Percentiles rank a stretch among this genome's conserved stretches.
Conservation (phyloP, 2,888 invertebrate species). For the Caenorhabditis macrosperma region DNA sequence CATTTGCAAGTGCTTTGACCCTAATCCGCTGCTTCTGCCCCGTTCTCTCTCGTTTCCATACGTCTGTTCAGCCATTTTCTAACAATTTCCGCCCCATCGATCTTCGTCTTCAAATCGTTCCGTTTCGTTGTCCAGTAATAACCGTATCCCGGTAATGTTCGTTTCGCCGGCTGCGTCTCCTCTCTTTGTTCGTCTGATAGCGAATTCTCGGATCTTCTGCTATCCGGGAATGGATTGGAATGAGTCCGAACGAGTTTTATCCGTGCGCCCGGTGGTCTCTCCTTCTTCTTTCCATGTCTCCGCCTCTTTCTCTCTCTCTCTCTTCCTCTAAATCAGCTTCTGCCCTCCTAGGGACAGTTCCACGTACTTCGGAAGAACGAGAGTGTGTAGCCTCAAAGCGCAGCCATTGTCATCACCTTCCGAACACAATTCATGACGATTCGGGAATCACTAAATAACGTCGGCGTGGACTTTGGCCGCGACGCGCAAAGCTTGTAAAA, state of each 20-base stretch:
- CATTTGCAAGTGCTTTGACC: constrained; percentile 20
- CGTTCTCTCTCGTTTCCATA: neutral
- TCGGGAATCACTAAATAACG: too few relatives aligned
- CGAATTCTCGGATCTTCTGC: neutral
- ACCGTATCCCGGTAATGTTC: neutral
- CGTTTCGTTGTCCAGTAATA: neutral
- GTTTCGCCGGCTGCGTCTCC: neutral
- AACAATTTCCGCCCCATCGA: neutral
- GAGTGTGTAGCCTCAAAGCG: neutral
- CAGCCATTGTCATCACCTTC: too few relatives aligned
- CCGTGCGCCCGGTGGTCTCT: neutral
- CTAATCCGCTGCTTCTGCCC: constrained; percentile 18
- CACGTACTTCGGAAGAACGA: too few relatives aligned
- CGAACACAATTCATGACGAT: too few relatives aligned
- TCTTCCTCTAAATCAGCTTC: too few relatives aligned
- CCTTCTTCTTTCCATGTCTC: neutral
- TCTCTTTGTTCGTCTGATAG: neutral
- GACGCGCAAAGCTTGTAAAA: too few relatives aligned
- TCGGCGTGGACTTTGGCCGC: too few relatives aligned
- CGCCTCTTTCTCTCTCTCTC: neutral
- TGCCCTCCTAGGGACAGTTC: neutral
- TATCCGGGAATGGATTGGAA: neutral
- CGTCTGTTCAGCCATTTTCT: neutral
- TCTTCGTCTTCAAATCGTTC: neutral
- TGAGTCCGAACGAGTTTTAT: neutral